These are phyloP conservation scores for Smithornis capensis DNA, from an alignment of 2,113 vertebrate species.

Conservation along the genomic window DNA sequence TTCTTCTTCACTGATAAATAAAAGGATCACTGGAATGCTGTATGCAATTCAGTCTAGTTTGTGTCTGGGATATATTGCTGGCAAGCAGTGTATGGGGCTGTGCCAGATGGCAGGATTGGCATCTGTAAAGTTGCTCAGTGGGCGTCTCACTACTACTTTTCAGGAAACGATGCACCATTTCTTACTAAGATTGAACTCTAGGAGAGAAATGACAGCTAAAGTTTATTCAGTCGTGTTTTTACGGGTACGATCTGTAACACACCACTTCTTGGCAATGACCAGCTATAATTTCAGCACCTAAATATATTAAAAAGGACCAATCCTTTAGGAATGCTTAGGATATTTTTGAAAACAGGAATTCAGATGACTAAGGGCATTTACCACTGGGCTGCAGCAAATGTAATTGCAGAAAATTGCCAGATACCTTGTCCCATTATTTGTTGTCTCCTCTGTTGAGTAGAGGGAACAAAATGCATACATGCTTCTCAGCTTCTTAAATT, in stretches of 20 bases:
- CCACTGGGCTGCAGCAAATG: neutral
- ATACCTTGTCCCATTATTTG: neutral
- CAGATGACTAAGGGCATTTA: neutral
- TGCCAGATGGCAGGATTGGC: conserved; percentile 39
- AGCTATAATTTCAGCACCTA: neutral
- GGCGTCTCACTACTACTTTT: conserved; percentile 13
- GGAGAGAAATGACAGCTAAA: conserved; percentile 3
- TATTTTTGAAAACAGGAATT: conserved; percentile 4
- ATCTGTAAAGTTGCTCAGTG: conserved; percentile 27
- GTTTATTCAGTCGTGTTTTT: neutral
- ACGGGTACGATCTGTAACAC: neutral
- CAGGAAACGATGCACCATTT: neutral
- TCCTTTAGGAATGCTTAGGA: neutral
- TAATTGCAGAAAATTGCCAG: conserved; percentile 16
- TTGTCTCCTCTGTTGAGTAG: conserved; percentile 1
- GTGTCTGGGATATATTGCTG: neutral
- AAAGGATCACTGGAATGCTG: conserved; percentile 5
- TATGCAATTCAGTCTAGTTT: conserved; percentile 1
- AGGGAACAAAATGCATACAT: neutral
- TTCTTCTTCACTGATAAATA: conserved; percentile 19
- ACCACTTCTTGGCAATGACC: neutral
- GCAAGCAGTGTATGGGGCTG: neutral
- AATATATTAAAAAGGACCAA: neutral
- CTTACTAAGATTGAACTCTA: neutral
- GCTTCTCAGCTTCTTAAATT: neutral